Percentiles rank a stretch among this genome's conserved stretches.
Evolutionary conservation across 1,140 invertebrate species (phyloP).

Genomic region (Neodiprion lecontei): DNA sequence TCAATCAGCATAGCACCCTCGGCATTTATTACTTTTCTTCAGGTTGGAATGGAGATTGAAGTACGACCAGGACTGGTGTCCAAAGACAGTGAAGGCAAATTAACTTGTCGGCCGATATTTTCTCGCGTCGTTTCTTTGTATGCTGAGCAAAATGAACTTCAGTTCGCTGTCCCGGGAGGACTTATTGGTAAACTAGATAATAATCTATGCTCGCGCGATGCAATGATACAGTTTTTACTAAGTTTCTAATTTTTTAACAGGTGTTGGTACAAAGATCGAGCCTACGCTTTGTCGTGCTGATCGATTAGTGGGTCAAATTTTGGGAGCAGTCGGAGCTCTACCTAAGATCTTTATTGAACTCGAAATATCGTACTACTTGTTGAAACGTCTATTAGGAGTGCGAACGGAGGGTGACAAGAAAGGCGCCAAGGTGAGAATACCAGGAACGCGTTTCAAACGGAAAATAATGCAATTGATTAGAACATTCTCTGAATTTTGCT

Average conservation of each 20-base stretch:
- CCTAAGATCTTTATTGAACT: conserved; percentile 98
- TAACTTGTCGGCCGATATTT: conserved; percentile 96
- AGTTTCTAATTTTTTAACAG: conserved; percentile 51
- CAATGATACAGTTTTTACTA: neutral
- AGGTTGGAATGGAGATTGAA: conserved; percentile 89
- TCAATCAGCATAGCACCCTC: neutral
- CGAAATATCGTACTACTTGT: conserved; percentile 97
- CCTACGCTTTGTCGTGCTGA: conserved; percentile 97
- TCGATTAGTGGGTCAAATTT: conserved; percentile 96
- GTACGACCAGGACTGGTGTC: conserved; percentile 95
- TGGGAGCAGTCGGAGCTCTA: conserved; percentile 95
- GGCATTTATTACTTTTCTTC: conserved; percentile 26
- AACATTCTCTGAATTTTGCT: neutral
- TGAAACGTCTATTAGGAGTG: conserved; percentile 95
- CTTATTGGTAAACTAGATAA: conserved; percentile 76
- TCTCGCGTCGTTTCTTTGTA: conserved; percentile 98
- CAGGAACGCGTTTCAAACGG: neutral
- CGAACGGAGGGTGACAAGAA: conserved; percentile 99
- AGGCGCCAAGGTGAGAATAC: conserved; percentile 85
- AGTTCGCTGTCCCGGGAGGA: conserved; percentile 98
- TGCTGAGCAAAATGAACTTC: conserved; percentile 98
- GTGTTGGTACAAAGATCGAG: conserved; percentile 99
- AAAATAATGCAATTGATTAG: neutral
- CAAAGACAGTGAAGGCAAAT: conserved; percentile 94
- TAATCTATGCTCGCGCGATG: neutral